Conservation (phyloP, 2,888 invertebrate species). For the Sphaerophoria rueppellii region DNA sequence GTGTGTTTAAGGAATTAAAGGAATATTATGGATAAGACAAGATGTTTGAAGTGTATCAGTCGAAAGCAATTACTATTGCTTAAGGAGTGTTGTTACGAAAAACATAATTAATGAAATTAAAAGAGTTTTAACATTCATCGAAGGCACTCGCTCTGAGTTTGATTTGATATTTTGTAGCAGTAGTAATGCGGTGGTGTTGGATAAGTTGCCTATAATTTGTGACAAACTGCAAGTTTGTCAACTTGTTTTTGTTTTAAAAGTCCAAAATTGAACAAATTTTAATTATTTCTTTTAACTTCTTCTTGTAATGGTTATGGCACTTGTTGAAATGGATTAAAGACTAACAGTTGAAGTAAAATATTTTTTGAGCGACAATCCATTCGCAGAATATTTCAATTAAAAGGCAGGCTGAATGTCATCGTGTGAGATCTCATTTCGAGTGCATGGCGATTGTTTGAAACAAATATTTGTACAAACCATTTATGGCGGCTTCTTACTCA, state of each 20-base stretch:
- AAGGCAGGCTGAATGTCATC: no score
- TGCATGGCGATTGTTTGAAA: no score
- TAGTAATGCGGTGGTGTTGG: background rate
- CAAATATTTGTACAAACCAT: no score
- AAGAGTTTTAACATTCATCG: background rate
- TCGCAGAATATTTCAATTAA: no score
- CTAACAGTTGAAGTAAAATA: no score
- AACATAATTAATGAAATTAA: background rate
- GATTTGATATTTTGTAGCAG: background rate
- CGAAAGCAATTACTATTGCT: background rate
- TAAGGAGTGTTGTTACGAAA: background rate
- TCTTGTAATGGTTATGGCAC: no score
- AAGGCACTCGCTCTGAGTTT: background rate
- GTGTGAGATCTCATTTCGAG: no score
- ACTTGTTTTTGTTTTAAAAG: background rate
- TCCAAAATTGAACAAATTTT: background rate
- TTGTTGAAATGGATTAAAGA: no score
- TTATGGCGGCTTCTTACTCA: no score
- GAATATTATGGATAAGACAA: background rate
- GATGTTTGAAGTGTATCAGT: background rate
- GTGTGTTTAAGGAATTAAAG: background rate
- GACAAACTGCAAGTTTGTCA: background rate
- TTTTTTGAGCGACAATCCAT: no score
- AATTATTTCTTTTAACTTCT: no score
- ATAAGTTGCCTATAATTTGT: constrained; percentile 1